Percentiles rank a stretch among this genome's conserved stretches.
These are phyloP conservation scores for Phasianus colchicus DNA, from an alignment of 2,113 vertebrate species.

Conservation along the genomic window DNA sequence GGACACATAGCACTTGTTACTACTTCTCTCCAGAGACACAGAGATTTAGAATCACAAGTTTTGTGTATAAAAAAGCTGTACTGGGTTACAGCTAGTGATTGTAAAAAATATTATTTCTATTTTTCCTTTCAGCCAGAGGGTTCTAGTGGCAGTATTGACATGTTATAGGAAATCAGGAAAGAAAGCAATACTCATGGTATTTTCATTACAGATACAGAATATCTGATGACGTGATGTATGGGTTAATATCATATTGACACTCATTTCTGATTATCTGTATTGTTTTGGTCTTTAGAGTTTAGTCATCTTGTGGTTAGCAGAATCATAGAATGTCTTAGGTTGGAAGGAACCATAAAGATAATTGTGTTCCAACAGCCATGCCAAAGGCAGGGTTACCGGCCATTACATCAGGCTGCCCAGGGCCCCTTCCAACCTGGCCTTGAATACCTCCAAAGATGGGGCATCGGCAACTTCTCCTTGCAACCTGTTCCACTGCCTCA, in stretches of 20 bases:
- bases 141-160: not conserved
- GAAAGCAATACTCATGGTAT: not conserved
- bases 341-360: too few relatives aligned
- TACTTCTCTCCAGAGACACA: not conserved
- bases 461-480: too few relatives aligned
- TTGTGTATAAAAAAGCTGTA: not conserved
- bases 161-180: not conserved
- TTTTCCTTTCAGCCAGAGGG: not conserved
- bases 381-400: too few relatives aligned
- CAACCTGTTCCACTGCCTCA: too few relatives aligned
- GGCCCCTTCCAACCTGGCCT: too few relatives aligned
- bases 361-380: too few relatives aligned
- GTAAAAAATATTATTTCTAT: not conserved
- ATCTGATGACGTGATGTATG: not conserved
- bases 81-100: not conserved
- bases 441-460: too few relatives aligned
- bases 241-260: not conserved
- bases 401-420: too few relatives aligned
- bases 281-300: not conserved
- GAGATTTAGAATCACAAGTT: not conserved
- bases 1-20: not conserved
- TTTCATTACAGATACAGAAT: not conserved
- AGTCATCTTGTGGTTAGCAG: not conserved
- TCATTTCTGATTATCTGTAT: not conserved
- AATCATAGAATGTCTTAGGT: too few relatives aligned